These are phyloP conservation scores for Blastobasis adustella DNA, from an alignment of 2,888 invertebrate species.

Conservation along the genomic window DNA sequence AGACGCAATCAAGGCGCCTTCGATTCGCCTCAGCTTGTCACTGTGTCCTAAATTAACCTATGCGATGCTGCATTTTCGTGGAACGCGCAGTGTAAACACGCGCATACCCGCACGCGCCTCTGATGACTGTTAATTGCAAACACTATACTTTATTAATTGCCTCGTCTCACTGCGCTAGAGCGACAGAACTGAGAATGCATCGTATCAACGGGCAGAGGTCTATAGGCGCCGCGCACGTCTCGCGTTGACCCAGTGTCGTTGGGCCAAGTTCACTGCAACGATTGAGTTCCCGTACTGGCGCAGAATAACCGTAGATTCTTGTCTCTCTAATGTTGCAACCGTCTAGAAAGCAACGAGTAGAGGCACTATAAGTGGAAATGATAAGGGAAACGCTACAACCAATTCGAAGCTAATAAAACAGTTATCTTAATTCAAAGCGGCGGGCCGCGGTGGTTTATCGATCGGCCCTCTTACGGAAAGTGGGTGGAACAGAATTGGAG, in stretches of 20 bases:
- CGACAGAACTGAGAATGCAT: slow-evolving; percentile 11
- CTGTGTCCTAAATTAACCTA: slow-evolving; percentile 18
- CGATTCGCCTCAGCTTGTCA: too few relatives aligned
- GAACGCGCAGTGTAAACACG: slow-evolving; percentile 11
- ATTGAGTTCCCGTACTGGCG: slow-evolving; percentile 12
- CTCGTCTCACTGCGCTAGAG: slow-evolving; percentile 17
- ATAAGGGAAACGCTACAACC: slow-evolving; percentile 42
- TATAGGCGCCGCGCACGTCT: slow-evolving; percentile 12
- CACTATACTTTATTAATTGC: slow-evolving; percentile 30
- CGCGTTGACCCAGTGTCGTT: slow-evolving; percentile 47
- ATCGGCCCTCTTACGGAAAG: slow-evolving; percentile 23
- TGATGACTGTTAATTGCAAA: slow-evolving; percentile 15
- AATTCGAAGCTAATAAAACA: slow-evolving; percentile 57
- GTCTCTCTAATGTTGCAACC: slow-evolving; percentile 37
- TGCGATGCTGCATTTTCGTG: slow-evolving; percentile 18
- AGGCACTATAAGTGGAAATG: slow-evolving; percentile 35
- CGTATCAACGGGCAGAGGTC: background rate
- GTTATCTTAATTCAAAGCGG: slow-evolving; percentile 59
- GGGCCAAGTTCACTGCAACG: slow-evolving; percentile 55
- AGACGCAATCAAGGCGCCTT: too few relatives aligned
- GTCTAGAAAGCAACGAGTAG: slow-evolving; percentile 31
- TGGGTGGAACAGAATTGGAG: slow-evolving; percentile 33
- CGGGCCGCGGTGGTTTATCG: slow-evolving; percentile 40
- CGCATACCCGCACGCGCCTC: slow-evolving; percentile 3
- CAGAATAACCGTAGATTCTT: slow-evolving; percentile 25